Base-by-base conservation (phyloP, 2,113 vertebrate genomes). In the Callopanchax toddi region DNA sequence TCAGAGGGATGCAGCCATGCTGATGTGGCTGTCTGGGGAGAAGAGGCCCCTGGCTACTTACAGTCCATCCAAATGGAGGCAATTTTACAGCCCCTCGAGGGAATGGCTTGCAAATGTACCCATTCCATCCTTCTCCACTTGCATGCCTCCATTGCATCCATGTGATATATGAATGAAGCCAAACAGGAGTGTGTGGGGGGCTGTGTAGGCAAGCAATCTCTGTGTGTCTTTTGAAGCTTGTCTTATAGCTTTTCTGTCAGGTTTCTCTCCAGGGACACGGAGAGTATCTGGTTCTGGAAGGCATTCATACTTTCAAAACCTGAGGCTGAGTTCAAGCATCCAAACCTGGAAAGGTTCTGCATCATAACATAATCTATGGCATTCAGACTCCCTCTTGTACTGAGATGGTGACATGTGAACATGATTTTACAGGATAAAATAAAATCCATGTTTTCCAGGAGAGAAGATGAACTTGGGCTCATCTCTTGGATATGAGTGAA, bases 211-310 rank as follows among this genome's bases (percentile, higher is more conserved):
- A 87, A 70, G 83, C 79, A 85, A 85, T 84, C 83, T 89, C 63
- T 78, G 67, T 67, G 46, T 82, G 83, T 84, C 81, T 81, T 85
- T 83, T 85, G 85, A 83, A 87, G 85, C 78, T 85, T 83, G 83
- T 87, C 83, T 87, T 87, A 82, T 87, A 78, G 81, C 82, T 86
- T 84, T 87, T 82, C 84, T 79, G 82, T 81, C 88, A 84, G 78
- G 78, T 80, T 74, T 82, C 74, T 86, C 83, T 86, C 84, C 77
- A 63, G 86, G 83, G 90, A 83, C 81, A 60, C 63, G 63, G 61
- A 23, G 46, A 49, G 83, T 83, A 86, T 87, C 74, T 84, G 78
- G 59, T 71, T 75, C 61, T 69, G 66, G 74, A 78, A 80, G 63
- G 60, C 81, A 52, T 69, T 82, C 6, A 4, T 29, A 55, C 53